phyloP scores from a whole-genome alignment of 1,140 invertebrate genomes.

The Drosophila busckii region DNA sequence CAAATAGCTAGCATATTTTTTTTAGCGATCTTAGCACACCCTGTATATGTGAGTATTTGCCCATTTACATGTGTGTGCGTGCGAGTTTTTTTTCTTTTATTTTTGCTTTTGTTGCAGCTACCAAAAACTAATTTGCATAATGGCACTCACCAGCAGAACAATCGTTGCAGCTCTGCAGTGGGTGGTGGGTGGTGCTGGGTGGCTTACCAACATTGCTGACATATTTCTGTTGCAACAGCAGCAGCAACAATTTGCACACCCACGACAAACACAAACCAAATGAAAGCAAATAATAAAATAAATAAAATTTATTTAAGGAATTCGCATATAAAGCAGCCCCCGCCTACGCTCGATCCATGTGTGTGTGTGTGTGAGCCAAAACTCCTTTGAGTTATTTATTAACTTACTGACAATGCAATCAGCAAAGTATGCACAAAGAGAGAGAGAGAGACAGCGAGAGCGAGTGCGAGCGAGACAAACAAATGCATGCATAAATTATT shows the following conservation, averaged over 20 bases:
- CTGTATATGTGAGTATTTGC: background rate
- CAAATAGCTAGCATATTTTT: too few relatives aligned
- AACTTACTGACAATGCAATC: conserved; percentile 40
- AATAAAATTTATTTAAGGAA: conserved; percentile 3
- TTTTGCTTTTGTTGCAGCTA: conserved; percentile 45
- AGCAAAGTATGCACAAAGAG: conserved; percentile 43
- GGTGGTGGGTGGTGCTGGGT: background rate
- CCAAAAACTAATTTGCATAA: conserved; percentile 76
- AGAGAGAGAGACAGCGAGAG: conserved; percentile 33
- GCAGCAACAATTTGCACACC: too few relatives aligned
- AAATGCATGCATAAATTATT: too few relatives aligned
- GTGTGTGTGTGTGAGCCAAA: conserved; percentile 12
- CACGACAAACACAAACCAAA: background rate
- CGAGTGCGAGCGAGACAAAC: background rate
- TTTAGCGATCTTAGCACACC: too few relatives aligned
- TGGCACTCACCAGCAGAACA: conserved; percentile 23
- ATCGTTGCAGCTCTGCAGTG: conserved; percentile 1
- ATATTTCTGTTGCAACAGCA: too few relatives aligned
- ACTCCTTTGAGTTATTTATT: conserved; percentile 38
- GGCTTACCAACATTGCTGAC: conserved; percentile 25
- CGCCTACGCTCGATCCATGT: too few relatives aligned
- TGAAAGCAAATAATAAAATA: conserved; percentile 18
- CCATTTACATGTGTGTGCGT: conserved; percentile 7
- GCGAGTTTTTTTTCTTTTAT: conserved; percentile 22
- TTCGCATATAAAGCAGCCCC: too few relatives aligned